phyloP scores from a whole-genome alignment of 2,797 vertebrate species.

The Aeoliscus strigatus region DNA sequence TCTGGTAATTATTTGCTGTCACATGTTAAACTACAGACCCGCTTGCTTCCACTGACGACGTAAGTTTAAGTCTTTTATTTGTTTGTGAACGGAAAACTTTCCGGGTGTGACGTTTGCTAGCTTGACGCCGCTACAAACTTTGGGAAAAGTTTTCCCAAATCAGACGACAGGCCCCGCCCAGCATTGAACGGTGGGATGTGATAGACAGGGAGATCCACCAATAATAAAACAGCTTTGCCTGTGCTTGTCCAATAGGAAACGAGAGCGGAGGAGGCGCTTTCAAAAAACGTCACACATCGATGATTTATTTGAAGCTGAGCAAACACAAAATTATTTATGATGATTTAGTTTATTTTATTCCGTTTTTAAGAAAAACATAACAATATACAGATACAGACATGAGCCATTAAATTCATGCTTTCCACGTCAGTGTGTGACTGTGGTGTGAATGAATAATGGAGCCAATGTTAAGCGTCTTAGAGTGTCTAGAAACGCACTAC shows the following conservation, averaged over 20 bases:
- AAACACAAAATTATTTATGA: too few relatives aligned
- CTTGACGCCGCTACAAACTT: conserved; percentile 11
- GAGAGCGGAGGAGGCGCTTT: conserved; percentile 7
- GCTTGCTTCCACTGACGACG: rapidly evolving
- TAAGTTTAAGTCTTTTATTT: conserved; percentile 1
- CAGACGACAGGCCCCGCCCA: conserved; percentile 29
- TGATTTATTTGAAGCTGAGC: too few relatives aligned
- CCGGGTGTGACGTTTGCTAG: background rate
- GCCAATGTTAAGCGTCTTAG: too few relatives aligned
- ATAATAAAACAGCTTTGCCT: conserved; percentile 19
- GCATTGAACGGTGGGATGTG: conserved; percentile 23
- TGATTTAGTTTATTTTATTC: too few relatives aligned
- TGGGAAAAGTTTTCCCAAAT: conserved; percentile 18
- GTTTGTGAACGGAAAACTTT: background rate
- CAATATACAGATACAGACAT: too few relatives aligned
- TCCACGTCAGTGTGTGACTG: too few relatives aligned
- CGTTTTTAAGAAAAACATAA: too few relatives aligned
- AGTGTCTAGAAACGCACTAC: too few relatives aligned
- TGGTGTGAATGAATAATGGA: too few relatives aligned
- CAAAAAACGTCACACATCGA: too few relatives aligned
- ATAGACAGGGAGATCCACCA: conserved; percentile 46
- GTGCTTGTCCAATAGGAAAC: conserved; percentile 42
- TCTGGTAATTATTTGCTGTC: rapidly evolving
- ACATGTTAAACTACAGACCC: rapidly evolving
- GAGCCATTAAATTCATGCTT: too few relatives aligned